phyloP scores from a whole-genome alignment of 1,140 invertebrate species.

The Delia radicum region DNA sequence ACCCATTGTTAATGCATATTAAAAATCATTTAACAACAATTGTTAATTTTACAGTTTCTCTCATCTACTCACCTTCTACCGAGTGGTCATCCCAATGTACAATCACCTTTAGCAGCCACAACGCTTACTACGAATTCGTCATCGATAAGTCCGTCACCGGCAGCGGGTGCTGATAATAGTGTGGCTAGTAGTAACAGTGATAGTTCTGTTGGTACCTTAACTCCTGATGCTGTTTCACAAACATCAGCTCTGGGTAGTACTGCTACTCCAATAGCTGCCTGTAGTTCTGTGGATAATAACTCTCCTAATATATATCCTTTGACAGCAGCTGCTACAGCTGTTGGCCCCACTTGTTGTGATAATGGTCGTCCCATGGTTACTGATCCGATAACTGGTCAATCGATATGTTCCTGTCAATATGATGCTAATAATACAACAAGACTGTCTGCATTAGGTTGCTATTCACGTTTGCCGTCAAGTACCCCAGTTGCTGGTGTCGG shows the following conservation, averaged over 20 bases:
- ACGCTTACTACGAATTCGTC: constrained; percentile 58
- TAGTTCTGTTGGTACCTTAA: constrained; percentile 60
- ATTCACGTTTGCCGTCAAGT: constrained; percentile 68
- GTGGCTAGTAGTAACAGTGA: constrained; percentile 21
- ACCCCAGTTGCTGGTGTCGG: constrained; percentile 60
- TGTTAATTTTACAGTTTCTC: constrained; percentile 17
- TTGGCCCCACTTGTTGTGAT: constrained; percentile 91
- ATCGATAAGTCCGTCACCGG: constrained; percentile 60
- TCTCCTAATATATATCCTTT: constrained; percentile 36
- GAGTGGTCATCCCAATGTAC: constrained; percentile 61
- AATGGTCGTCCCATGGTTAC: constrained; percentile 92
- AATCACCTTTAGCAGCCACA: constrained; percentile 57
- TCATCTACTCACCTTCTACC: constrained; percentile 41
- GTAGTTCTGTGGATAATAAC: not conserved
- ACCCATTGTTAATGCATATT: not conserved
- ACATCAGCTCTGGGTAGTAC: constrained; percentile 55
- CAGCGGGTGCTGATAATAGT: constrained; percentile 19
- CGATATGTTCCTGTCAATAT: constrained; percentile 94
- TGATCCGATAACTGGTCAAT: constrained; percentile 90
- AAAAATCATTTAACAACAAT: not conserved
- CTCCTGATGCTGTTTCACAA: constrained; percentile 67
- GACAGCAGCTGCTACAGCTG: constrained; percentile 68
- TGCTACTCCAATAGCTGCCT: constrained; percentile 46
- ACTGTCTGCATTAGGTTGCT: constrained; percentile 65
- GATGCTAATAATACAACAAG: constrained; percentile 73